Evolutionary conservation across 2,113 vertebrate genomes (phyloP).

Genomic region (Perccottus glenii): DNA sequence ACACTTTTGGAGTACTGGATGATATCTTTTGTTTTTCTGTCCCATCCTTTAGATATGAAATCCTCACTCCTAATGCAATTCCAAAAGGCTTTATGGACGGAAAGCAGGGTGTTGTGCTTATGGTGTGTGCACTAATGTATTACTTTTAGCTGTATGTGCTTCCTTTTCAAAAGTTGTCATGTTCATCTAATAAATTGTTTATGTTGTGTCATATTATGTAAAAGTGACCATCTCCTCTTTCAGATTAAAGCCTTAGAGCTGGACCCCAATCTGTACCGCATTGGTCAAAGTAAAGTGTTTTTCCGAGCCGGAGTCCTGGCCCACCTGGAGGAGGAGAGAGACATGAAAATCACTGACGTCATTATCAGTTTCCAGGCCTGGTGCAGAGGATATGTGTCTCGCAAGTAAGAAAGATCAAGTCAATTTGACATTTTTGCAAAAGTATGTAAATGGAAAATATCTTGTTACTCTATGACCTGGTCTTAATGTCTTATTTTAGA

Average conservation of each 20-base stretch:
- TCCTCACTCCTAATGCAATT: conserved; percentile 96
- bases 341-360: conserved; percentile 97
- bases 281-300: conserved; percentile 98
- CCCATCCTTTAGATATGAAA: conserved; percentile 87
- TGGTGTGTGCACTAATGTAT: conserved; percentile 81
- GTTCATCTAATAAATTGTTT: not conserved
- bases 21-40: not conserved
- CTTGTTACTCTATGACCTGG: not conserved
- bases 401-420: conserved; percentile 81
- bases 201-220: not conserved
- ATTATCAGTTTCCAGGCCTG: conserved; percentile 98
- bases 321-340: conserved; percentile 96
- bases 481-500: conserved; percentile 64
- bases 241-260: conserved; percentile 95
- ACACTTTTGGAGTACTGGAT: not conserved
- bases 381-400: conserved; percentile 94
- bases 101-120: conserved; percentile 94
- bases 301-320: conserved; percentile 96
- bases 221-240: not conserved
- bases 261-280: conserved; percentile 92
- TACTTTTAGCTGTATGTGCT: not conserved
- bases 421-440: not conserved
- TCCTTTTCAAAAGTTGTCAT: too few species aligned
- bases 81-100: conserved; percentile 99
- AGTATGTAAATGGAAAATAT: not conserved